These are phyloP conservation scores for Eudiplozoon nipponicum DNA, from an alignment of 2,888 invertebrate genomes.

Conservation along the genomic window DNA sequence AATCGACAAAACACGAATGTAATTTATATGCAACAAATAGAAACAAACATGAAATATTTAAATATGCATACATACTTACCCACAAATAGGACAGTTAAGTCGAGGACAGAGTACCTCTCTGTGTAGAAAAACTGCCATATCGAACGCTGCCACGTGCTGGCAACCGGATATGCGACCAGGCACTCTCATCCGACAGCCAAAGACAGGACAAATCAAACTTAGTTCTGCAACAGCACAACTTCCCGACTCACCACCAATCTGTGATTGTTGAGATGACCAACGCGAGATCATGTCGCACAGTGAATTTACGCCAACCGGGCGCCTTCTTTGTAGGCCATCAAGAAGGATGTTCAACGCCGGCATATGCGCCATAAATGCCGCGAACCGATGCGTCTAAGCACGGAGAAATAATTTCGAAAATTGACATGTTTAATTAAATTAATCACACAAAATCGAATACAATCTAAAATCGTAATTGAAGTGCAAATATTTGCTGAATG, in stretches of 20 bases:
- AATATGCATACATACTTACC: neutral
- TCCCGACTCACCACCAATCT: neutral
- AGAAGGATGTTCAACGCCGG: neutral
- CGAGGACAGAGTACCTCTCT: slow-evolving; percentile 3
- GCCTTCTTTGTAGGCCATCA: slow-evolving; percentile 1
- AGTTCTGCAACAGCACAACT: neutral
- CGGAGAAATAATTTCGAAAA: no score
- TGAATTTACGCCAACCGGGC: neutral
- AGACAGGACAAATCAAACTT: neutral
- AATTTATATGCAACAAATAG: no score
- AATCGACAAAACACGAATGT: no score
- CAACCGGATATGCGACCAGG: neutral
- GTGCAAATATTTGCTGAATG: no score
- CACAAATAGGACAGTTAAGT: slow-evolving; percentile 1
- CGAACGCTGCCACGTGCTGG: neutral
- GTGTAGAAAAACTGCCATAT: slow-evolving; percentile 1
- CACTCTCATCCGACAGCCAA: neutral
- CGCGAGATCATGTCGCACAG: neutral
- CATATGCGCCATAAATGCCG: slow-evolving; percentile 2
- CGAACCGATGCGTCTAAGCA: neutral
- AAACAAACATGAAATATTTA: no score
- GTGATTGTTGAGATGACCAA: neutral
- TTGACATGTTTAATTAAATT: no score
- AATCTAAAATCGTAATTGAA: no score
- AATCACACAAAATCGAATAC: no score